Evolutionary conservation across 2,888 invertebrate genomes (phyloP).

Genomic region (Chymomyza caudatula): DNA sequence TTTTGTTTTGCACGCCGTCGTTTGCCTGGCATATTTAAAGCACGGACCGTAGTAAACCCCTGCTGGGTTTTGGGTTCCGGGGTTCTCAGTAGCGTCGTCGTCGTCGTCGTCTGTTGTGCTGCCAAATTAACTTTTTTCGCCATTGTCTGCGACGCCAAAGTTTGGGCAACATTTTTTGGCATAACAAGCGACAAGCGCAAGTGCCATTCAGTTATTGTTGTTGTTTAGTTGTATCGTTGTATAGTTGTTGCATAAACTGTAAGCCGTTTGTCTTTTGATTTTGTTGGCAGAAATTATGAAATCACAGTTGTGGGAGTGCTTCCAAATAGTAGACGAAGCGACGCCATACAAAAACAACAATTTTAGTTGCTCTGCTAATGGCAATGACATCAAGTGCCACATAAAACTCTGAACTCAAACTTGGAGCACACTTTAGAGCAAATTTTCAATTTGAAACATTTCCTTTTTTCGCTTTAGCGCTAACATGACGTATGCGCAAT

Average conservation of each 20-base stretch:
- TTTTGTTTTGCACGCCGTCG: conserved; percentile 42
- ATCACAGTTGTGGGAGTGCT: conserved; percentile 60
- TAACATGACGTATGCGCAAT: conserved; percentile 47
- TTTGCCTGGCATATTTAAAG: conserved; percentile 33
- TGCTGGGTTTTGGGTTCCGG: conserved; percentile 11
- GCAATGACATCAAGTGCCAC: conserved; percentile 50
- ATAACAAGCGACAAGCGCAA: conserved; percentile 38
- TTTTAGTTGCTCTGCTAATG: conserved; percentile 26
- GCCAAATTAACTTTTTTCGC: conserved; percentile 70
- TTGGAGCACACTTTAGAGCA: neutral
- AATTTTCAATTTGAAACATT: neutral
- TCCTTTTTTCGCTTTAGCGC: neutral
- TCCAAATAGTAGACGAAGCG: conserved; percentile 47
- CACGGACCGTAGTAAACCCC: neutral
- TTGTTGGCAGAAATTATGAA: conserved; percentile 56
- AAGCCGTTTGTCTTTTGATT: conserved; percentile 52
- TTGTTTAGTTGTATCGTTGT: too few species aligned
- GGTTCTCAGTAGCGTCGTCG: neutral
- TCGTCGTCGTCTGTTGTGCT: conserved; percentile 45
- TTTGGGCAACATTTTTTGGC: conserved; percentile 64
- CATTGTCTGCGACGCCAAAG: conserved; percentile 48
- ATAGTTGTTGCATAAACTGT: conserved; percentile 32
- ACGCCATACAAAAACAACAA: conserved; percentile 31
- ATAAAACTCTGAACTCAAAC: conserved; percentile 35
- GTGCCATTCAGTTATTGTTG: conserved; percentile 7